A percentile compares a stretch with the other conserved stretches of the same genome.
These are phyloP conservation scores for Cisticola juncidis DNA, from an alignment of 2,113 vertebrate species.

Conservation along the genomic window DNA sequence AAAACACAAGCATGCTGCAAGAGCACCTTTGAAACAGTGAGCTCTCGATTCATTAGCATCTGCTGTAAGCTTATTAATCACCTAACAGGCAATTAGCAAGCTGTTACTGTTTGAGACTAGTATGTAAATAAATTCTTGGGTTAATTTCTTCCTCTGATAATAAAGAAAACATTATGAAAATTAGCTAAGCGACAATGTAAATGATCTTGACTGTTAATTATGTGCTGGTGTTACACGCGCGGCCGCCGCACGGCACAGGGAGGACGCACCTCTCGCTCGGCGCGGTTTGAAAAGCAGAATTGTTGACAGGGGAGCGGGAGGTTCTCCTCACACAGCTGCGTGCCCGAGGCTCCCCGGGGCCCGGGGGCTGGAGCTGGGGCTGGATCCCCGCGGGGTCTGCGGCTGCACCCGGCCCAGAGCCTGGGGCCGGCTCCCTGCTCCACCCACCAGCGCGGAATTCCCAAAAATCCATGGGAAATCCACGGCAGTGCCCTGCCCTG, in stretches of 20 bases:
- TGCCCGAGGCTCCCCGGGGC: not conserved
- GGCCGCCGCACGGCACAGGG: constrained; percentile 65
- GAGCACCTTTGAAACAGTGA: constrained; percentile 97
- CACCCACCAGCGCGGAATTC: fast-evolving
- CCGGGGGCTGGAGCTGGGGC: too few relatives aligned
- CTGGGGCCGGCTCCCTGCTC: too few relatives aligned
- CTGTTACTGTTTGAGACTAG: constrained; percentile 97
- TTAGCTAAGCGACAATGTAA: constrained; percentile 97
- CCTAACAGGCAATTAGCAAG: constrained; percentile 99
- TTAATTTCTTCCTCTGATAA: constrained; percentile 99
- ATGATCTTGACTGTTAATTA: constrained; percentile 97
- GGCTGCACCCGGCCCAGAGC: too few relatives aligned
- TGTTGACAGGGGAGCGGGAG: constrained; percentile 72
- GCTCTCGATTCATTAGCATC: constrained; percentile 97
- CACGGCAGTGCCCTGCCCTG: not conserved
- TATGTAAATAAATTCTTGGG: constrained; percentile 99
- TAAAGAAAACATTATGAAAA: constrained; percentile 99
- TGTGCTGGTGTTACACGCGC: constrained; percentile 78
- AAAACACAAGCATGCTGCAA: constrained; percentile 89
- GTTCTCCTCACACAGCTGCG: constrained; percentile 43
- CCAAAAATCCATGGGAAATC: fast-evolving
- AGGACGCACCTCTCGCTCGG: constrained; percentile 64
- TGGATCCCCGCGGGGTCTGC: too few relatives aligned
- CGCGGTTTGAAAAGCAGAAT: constrained; percentile 43
- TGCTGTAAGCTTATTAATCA: constrained; percentile 99